A percentile compares a stretch with the other conserved stretches of the same genome.
Evolutionary conservation across 2,888 invertebrate genomes (phyloP).

Genomic region (Sphaerophoria rueppellii): DNA sequence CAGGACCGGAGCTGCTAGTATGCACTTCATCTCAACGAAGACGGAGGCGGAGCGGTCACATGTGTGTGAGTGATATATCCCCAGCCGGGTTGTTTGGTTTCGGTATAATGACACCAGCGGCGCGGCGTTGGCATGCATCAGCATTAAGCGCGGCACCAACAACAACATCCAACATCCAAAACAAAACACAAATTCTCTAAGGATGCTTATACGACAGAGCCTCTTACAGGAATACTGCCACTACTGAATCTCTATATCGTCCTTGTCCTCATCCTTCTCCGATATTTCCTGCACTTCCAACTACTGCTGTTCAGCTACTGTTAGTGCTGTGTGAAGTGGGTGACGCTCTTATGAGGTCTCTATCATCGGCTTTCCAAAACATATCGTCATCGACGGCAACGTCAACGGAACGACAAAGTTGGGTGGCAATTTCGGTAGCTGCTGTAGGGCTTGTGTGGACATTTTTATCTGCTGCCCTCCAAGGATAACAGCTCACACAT

Average conservation of each 20-base stretch:
- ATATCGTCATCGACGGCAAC: slow-evolving; percentile 48
- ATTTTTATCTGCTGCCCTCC: slow-evolving; percentile 65
- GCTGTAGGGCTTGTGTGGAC: slow-evolving; percentile 52
- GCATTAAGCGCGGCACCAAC: slow-evolving; percentile 60
- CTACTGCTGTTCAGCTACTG: slow-evolving; percentile 2
- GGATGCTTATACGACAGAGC: slow-evolving; percentile 56
- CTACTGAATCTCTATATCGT: slow-evolving; percentile 10
- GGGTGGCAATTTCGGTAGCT: slow-evolving; percentile 61
- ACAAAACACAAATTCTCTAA: slow-evolving; percentile 61
- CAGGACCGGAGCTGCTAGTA: not conserved
- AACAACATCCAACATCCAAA: slow-evolving; percentile 41
- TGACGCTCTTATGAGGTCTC: slow-evolving; percentile 67
- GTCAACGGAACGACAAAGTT: slow-evolving; percentile 59
- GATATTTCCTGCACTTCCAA: slow-evolving; percentile 30
- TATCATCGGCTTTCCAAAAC: slow-evolving; percentile 68
- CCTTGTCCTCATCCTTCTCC: slow-evolving; percentile 2
- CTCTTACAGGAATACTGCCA: slow-evolving; percentile 60
- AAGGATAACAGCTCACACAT: slow-evolving; percentile 62
- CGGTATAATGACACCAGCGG: slow-evolving; percentile 67
- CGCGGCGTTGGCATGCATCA: slow-evolving; percentile 67
- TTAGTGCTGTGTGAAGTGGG: slow-evolving; percentile 56
- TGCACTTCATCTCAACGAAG: slow-evolving; percentile 37
- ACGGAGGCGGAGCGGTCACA: slow-evolving; percentile 9
- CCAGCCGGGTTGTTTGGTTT: slow-evolving; percentile 63
- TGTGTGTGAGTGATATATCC: slow-evolving; percentile 49